These are phyloP conservation scores for Xerus inauris DNA, from an alignment of 2,113 vertebrate genomes.

Conservation along the genomic window DNA sequence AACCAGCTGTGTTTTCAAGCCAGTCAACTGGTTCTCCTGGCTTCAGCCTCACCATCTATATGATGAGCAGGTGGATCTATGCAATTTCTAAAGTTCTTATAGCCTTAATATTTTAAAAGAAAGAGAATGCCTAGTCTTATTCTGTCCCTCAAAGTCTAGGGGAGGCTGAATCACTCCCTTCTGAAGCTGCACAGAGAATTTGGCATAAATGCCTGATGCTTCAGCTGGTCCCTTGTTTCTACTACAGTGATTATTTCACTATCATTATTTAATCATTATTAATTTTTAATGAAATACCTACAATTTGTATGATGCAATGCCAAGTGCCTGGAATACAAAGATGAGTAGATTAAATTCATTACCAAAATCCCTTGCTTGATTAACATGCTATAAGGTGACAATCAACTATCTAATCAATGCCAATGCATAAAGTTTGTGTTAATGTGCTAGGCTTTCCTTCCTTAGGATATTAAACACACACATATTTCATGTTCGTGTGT, in stretches of 20 bases:
- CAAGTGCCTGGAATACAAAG: constrained; percentile 8
- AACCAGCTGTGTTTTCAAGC: neutral
- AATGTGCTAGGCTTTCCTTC: neutral
- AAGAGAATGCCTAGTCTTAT: neutral
- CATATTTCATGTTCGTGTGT: too few relatives aligned
- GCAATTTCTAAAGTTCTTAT: neutral
- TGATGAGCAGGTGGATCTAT: neutral
- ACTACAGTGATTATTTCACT: neutral
- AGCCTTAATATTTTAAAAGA: constrained; percentile 36
- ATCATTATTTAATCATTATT: constrained; percentile 16
- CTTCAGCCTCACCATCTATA: neutral
- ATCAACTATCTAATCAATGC: neutral
- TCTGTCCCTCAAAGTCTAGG: neutral
- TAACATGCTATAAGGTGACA: neutral
- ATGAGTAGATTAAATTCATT: constrained; percentile 49
- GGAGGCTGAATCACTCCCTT: neutral
- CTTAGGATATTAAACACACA: neutral
- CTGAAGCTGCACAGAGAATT: neutral
- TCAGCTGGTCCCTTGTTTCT: neutral
- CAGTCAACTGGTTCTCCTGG: neutral
- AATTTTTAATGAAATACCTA: constrained; percentile 25
- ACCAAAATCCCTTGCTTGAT: constrained; percentile 22
- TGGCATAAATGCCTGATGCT: neutral
- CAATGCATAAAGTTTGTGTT: neutral
- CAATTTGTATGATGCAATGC: constrained; percentile 16